phyloP scores from a whole-genome alignment of 2,888 invertebrate genomes.

The Hirtodrosophila confusa region DNA sequence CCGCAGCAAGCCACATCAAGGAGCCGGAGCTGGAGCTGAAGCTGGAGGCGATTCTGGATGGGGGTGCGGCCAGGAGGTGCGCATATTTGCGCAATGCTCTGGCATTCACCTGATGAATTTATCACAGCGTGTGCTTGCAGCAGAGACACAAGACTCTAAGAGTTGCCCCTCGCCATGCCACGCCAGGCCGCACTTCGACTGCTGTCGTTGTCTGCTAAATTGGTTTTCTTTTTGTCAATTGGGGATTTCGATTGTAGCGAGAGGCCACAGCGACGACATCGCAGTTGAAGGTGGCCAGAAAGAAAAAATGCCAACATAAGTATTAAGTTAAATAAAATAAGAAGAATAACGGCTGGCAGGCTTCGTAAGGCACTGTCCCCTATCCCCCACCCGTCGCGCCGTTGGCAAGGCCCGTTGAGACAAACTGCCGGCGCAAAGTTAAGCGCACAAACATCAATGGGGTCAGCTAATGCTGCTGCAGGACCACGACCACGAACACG shows the following conservation, averaged over 20 bases:
- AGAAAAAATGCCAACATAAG: constrained; percentile 70
- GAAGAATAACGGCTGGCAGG: constrained; percentile 54
- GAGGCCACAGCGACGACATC: constrained; percentile 70
- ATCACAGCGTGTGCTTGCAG: constrained; percentile 66
- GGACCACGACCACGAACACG: too few relatives aligned
- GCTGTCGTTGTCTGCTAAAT: constrained; percentile 82
- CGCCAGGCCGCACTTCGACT: constrained; percentile 5
- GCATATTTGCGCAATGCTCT: constrained; percentile 71
- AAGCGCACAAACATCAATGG: constrained; percentile 78
- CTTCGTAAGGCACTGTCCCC: constrained; percentile 3
- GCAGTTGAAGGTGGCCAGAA: constrained; percentile 41
- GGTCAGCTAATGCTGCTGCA: constrained; percentile 74
- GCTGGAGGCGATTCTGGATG: constrained; percentile 2
- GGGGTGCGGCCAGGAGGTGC: background rate
- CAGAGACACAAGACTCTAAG: constrained; percentile 15
- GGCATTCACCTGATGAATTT: constrained; percentile 83
- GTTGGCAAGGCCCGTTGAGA: constrained; percentile 57
- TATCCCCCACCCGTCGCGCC: background rate
- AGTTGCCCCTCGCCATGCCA: constrained; percentile 1
- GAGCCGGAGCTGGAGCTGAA: constrained; percentile 8
- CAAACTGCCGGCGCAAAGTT: constrained; percentile 79
- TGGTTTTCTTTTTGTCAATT: constrained; percentile 84
- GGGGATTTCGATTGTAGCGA: constrained; percentile 83
- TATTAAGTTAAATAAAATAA: constrained; percentile 76
- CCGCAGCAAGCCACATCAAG: constrained; percentile 44